Evolutionary conservation across 1,140 invertebrate genomes (phyloP).

Genomic region (Cecropterus lyciades): DNA sequence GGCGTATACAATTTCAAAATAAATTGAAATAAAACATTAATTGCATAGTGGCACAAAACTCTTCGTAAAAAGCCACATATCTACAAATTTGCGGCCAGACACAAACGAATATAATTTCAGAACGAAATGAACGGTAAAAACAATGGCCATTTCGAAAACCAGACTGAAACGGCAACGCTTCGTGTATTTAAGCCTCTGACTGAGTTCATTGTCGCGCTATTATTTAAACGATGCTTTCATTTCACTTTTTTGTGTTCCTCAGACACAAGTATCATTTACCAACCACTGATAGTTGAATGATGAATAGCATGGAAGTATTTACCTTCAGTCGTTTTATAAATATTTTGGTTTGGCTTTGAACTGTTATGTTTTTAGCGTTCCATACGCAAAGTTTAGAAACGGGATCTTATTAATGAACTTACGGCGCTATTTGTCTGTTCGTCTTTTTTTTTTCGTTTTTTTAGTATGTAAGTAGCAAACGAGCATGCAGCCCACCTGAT

Average conservation of each 20-base stretch:
- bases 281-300: background rate
- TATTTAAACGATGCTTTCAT: conserved; percentile 24
- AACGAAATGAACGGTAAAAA: background rate
- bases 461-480: too few species aligned
- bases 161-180: conserved; percentile 8
- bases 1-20: too few species aligned
- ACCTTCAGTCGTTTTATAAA: too few species aligned
- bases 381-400: too few species aligned
- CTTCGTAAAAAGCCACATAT: too few species aligned
- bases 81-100: too few species aligned
- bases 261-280: background rate
- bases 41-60: too few species aligned
- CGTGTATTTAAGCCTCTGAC: conserved; percentile 13
- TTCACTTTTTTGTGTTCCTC: conserved; percentile 10
- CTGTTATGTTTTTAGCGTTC: background rate
- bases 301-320: background rate
- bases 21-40: too few species aligned
- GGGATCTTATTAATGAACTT: too few species aligned
- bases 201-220: conserved; percentile 14
- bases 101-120: background rate
- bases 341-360: background rate
- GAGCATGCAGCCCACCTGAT: too few species aligned
- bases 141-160: conserved; percentile 10
- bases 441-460: too few species aligned
- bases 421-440: too few species aligned